A percentile compares a stretch with the other conserved stretches of the same genome.
phyloP scores from a whole-genome alignment of 2,113 vertebrate genomes.

The Petromus typicus region DNA sequence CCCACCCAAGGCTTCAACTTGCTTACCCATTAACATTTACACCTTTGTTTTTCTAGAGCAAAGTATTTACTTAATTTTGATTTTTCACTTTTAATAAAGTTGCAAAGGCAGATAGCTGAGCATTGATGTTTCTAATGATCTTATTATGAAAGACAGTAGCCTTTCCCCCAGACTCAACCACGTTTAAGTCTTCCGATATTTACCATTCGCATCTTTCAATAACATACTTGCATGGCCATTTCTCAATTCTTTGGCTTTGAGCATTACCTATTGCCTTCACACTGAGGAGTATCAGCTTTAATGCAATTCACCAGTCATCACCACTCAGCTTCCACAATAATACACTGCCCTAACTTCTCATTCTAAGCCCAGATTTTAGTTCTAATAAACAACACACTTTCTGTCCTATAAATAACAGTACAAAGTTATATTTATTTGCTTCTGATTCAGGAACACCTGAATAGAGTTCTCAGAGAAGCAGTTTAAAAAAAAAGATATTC shows the following conservation, averaged over 20 bases:
- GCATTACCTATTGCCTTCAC: neutral
- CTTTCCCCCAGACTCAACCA: neutral
- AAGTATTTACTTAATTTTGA: neutral
- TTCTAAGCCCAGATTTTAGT: neutral
- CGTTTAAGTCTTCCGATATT: neutral
- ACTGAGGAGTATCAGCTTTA: neutral
- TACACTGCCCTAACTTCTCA: neutral
- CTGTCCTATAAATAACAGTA: neutral
- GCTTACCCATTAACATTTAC: neutral
- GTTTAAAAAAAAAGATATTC: neutral
- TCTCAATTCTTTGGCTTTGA: neutral
- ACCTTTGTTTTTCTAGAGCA: neutral
- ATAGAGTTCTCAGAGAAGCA: neutral
- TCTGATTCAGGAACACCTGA: neutral
- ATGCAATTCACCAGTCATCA: neutral
- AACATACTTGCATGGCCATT: too few relatives aligned
- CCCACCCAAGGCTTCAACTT: neutral
- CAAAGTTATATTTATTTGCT: neutral
- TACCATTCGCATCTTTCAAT: neutral
- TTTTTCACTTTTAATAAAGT: slow-evolving; percentile 5
- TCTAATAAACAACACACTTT: slow-evolving; percentile 11
- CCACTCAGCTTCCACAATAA: too few relatives aligned
- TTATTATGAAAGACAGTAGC: neutral
- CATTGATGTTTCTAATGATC: neutral
- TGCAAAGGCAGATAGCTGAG: neutral